Evolutionary conservation across 2,888 invertebrate genomes (phyloP).

Genomic region (Capitulum mitella): DNA sequence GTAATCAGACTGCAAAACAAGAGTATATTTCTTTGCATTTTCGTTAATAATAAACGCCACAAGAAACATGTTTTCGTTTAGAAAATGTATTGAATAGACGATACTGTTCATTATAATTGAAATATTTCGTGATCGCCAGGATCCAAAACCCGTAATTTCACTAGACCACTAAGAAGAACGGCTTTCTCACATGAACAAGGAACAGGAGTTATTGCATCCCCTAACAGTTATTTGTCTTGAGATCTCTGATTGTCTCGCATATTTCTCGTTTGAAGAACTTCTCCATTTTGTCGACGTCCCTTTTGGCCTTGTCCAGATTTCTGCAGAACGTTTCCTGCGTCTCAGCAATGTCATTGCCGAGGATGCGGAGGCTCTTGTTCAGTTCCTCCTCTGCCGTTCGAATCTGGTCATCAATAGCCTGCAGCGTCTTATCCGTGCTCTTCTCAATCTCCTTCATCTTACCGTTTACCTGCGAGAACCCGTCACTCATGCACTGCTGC

Average conservation of each 20-base stretch:
- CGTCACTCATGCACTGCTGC: not conserved
- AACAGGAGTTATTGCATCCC: not conserved
- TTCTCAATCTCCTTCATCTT: constrained; percentile 18
- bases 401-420: not conserved
- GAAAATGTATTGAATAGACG: too few species aligned
- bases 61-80: too few species aligned
- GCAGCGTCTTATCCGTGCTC: not conserved
- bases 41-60: too few species aligned
- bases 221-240: not conserved
- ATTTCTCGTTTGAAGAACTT: constrained; percentile 15
- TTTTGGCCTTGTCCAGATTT: constrained; percentile 4
- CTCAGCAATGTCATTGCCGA: not conserved
- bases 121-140: too few species aligned
- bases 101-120: too few species aligned
- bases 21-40: too few species aligned
- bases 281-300: constrained; percentile 7
- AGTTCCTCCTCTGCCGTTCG: not conserved
- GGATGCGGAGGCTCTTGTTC: not conserved
- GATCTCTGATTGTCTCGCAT: constrained; percentile 4
- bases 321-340: constrained; percentile 1
- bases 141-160: too few species aligned
- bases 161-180: too few species aligned
- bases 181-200: not conserved
- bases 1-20: too few species aligned
- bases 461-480: not conserved